Evolutionary conservation across 2,113 vertebrate species (phyloP).

Genomic region (Lota lota): DNA sequence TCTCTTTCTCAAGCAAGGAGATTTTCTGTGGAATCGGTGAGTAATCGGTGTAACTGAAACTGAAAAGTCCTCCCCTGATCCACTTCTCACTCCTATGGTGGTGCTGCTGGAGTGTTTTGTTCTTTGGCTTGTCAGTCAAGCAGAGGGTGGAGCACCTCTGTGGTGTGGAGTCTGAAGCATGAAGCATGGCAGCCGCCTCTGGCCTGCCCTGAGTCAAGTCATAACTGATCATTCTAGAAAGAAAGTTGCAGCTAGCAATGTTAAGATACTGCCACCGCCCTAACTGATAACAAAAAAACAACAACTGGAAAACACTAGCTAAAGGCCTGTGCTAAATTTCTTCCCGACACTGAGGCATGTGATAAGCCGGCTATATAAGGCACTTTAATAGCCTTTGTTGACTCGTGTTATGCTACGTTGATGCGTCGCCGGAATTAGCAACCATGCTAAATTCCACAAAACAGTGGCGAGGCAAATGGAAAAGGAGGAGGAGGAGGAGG

Average conservation of each 20-base stretch:
- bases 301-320: constrained; percentile 18
- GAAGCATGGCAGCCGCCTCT: constrained; percentile 67
- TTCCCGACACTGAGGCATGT: too few relatives aligned
- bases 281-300: not conserved
- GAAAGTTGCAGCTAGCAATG: constrained; percentile 56
- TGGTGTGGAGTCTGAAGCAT: constrained; percentile 33
- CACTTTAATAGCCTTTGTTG: constrained; percentile 27
- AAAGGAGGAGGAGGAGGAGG: not conserved
- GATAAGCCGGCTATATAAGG: not conserved
- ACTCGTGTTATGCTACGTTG: constrained; percentile 43
- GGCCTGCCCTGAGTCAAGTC: constrained; percentile 72
- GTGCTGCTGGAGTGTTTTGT: not conserved
- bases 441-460: constrained; percentile 60
- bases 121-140: constrained; percentile 18
- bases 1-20: constrained; percentile 57
- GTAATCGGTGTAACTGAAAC: constrained; percentile 71
- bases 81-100: constrained; percentile 7
- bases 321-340: not conserved
- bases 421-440: constrained; percentile 49
- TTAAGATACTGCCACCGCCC: constrained; percentile 64
- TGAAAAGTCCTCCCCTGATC: constrained; percentile 56
- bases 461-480: constrained; percentile 16
- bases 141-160: constrained; percentile 59
- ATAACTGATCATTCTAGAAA: constrained; percentile 73
- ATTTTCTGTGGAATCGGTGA: constrained; percentile 71